These are phyloP conservation scores for Trinorchestia longiramus DNA, from an alignment of 1,140 invertebrate species.

Conservation along the genomic window DNA sequence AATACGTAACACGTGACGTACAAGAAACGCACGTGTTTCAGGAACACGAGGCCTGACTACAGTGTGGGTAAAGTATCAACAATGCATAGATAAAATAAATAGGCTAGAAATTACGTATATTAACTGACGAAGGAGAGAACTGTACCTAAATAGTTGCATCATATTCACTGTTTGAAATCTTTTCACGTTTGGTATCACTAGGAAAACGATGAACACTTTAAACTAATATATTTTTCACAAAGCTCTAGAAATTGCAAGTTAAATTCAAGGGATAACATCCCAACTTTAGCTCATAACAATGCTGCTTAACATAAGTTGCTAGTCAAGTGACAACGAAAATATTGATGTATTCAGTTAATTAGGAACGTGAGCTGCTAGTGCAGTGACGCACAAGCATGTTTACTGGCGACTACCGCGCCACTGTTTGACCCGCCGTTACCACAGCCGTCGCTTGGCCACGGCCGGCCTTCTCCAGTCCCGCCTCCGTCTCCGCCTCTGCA, in stretches of 20 bases:
- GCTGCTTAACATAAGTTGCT: background rate
- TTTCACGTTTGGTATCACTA: background rate
- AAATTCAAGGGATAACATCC: background rate
- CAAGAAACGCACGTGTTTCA: background rate
- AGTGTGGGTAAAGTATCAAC: too few relatives aligned
- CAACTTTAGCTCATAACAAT: background rate
- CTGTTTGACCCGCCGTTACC: slow-evolving; percentile 3
- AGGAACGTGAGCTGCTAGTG: background rate
- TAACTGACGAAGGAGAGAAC: background rate
- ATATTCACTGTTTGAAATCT: background rate
- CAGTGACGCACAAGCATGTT: background rate
- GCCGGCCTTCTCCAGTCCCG: background rate
- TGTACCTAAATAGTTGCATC: background rate
- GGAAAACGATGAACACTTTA: background rate
- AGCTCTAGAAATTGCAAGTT: background rate
- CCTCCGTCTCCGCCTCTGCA: background rate
- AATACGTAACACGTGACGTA: background rate
- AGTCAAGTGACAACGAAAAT: background rate
- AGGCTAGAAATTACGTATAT: background rate
- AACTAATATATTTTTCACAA: background rate
- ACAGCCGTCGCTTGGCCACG: background rate
- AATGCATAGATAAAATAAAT: background rate
- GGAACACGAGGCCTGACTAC: background rate
- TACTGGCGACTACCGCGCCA: slow-evolving; percentile 25
- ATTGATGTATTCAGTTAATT: background rate